Evolutionary conservation across 2,888 invertebrate genomes (phyloP).

Genomic region (Netelia melanura): DNA sequence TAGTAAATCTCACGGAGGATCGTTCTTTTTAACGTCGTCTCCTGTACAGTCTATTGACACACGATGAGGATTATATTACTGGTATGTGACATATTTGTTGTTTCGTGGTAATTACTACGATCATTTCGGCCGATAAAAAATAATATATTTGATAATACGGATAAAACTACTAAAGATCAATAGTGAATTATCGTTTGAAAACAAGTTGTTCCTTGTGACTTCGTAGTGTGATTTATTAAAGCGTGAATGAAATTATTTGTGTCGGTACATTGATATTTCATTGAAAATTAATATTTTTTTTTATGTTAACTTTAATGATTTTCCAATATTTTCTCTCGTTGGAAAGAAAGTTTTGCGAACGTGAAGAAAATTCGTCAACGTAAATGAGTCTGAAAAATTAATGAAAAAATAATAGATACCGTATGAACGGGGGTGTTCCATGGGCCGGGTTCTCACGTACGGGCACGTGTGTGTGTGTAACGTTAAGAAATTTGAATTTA

Average conservation of each 20-base stretch:
- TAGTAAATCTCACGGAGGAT: slow-evolving; percentile 83
- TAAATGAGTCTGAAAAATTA: no score
- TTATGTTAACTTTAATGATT: no score
- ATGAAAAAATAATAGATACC: no score
- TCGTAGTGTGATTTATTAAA: background rate
- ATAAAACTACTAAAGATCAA: background rate
- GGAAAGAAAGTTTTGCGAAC: no score
- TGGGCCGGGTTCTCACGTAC: no score
- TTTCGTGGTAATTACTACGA: background rate
- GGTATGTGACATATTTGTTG: slow-evolving; percentile 76
- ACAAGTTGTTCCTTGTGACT: background rate
- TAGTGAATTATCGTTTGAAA: background rate
- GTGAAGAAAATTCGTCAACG: no score
- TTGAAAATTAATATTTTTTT: background rate
- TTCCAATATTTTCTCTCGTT: no score
- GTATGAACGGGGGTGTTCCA: no score
- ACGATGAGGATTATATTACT: slow-evolving; percentile 83
- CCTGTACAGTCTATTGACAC: slow-evolving; percentile 70
- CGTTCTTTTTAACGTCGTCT: slow-evolving; percentile 75
- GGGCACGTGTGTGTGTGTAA: no score
- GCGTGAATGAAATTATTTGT: background rate
- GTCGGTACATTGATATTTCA: background rate
- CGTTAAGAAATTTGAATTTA: no score
- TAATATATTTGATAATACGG: background rate
- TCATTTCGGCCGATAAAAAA: background rate